Evolutionary conservation across 2,113 vertebrate genomes (phyloP).

Genomic region (Epinephelus lanceolatus): DNA sequence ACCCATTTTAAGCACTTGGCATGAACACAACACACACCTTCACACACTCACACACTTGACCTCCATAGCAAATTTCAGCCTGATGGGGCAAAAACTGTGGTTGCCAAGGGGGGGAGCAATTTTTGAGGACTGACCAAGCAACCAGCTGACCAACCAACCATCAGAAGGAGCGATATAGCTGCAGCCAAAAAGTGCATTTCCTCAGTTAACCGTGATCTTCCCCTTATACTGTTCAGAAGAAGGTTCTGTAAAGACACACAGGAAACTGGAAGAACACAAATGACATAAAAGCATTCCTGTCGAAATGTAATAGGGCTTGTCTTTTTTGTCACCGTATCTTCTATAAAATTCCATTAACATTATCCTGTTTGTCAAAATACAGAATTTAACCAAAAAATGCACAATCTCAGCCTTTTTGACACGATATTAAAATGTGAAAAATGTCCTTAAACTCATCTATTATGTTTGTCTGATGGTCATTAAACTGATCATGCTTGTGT

Average conservation of each 20-base stretch:
- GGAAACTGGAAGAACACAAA: not conserved
- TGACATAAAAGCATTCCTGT: not conserved
- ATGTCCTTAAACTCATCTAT: slow-evolving; percentile 6
- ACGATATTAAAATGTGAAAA: not conserved
- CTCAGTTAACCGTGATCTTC: not conserved
- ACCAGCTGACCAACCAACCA: too few relatives aligned
- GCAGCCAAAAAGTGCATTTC: not conserved
- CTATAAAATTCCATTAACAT: not conserved
- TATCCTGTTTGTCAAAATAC: not conserved
- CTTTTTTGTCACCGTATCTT: slow-evolving; percentile 1
- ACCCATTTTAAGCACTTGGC: too few relatives aligned
- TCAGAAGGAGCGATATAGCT: too few relatives aligned
- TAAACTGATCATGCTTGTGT: slow-evolving; percentile 42
- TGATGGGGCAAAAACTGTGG: too few relatives aligned
- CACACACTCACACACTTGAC: too few relatives aligned
- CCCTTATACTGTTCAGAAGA: not conserved
- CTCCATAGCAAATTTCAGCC: too few relatives aligned
- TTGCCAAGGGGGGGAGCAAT: too few relatives aligned
- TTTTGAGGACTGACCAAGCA: too few relatives aligned
- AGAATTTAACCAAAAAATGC: not conserved
- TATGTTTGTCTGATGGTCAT: slow-evolving; percentile 44
- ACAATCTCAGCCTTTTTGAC: not conserved
- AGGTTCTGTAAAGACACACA: not conserved
- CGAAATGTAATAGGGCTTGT: not conserved
- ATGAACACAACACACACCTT: too few relatives aligned